phyloP scores from a whole-genome alignment of 2,888 invertebrate species.

The Hirtodrosophila duncani region DNA sequence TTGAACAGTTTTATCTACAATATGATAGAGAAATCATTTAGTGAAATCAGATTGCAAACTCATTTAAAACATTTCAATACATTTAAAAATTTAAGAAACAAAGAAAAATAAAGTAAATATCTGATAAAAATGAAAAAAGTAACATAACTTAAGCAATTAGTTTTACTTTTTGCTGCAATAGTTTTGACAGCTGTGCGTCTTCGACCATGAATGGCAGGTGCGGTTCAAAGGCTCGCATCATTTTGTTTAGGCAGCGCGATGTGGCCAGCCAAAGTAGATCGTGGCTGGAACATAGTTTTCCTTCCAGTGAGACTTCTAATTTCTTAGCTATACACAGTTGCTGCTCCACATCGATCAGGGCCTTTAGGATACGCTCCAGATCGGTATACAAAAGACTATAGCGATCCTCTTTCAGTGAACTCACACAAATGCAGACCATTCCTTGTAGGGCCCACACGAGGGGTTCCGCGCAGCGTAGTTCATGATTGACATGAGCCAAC shows the following conservation, averaged over 20 bases:
- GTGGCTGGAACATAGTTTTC: conserved; percentile 1
- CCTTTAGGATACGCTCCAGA: neutral
- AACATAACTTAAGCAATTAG: no score
- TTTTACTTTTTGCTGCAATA: neutral
- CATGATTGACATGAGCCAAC: conserved; percentile 8
- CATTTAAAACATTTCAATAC: no score
- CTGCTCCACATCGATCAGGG: conserved; percentile 6
- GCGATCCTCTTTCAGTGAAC: conserved; percentile 5
- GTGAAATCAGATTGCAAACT: no score
- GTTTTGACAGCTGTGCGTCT: neutral
- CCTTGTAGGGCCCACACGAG: conserved; percentile 18
- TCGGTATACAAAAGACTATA: neutral
- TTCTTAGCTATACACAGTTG: neutral
- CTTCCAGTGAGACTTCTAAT: neutral
- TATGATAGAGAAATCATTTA: no score
- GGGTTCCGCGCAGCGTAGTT: conserved; percentile 5
- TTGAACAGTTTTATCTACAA: no score
- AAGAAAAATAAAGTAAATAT: no score
- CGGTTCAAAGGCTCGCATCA: conserved; percentile 4
- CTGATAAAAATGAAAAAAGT: no score
- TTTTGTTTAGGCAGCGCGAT: conserved; percentile 3
- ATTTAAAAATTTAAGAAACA: no score
- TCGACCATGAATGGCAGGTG: conserved; percentile 2
- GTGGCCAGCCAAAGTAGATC: conserved; percentile 1
- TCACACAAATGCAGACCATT: conserved; percentile 9